Percentiles rank a stretch among this genome's conserved stretches.
phyloP scores from a whole-genome alignment of 2,797 vertebrate species.

The Garrulus glandarius region DNA sequence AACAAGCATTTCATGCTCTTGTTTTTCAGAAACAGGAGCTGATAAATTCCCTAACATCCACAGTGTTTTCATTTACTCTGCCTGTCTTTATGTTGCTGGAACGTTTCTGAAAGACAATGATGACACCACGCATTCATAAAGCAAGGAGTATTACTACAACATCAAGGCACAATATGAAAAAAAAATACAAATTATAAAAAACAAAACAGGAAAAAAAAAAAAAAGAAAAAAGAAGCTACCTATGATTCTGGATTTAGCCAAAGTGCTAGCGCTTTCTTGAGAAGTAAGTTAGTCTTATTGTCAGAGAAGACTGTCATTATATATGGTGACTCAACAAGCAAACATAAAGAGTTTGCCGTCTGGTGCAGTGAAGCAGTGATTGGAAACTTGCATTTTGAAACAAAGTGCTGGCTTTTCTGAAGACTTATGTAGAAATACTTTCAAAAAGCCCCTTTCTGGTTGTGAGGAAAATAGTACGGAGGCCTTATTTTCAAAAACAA shows the following conservation, averaged over 20 bases:
- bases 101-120: constrained; percentile 86
- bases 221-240: constrained; percentile 79
- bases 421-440: constrained; percentile 81
- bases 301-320: constrained; percentile 77
- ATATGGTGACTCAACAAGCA: constrained; percentile 75
- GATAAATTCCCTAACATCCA: constrained; percentile 83
- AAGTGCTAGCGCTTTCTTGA: constrained; percentile 83
- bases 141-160: constrained; percentile 77
- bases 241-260: constrained; percentile 86
- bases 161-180: constrained; percentile 76
- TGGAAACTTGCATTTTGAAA: constrained; percentile 75
- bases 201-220: constrained; percentile 66
- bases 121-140: constrained; percentile 82
- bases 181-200: constrained; percentile 65
- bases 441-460: constrained; percentile 86
- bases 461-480: constrained; percentile 84
- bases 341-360: constrained; percentile 70
- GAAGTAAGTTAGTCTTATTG: constrained; percentile 74
- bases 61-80: constrained; percentile 90
- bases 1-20: constrained; percentile 82
- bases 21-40: constrained; percentile 83
- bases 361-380: constrained; percentile 73
- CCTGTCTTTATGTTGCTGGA: constrained; percentile 93
- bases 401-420: constrained; percentile 81
- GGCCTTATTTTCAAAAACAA: constrained; percentile 87